Evolutionary conservation across 2,888 invertebrate species (phyloP), one percentile per base, ranked within the genome.

Genomic region (Palloptera scutellata): DNA sequence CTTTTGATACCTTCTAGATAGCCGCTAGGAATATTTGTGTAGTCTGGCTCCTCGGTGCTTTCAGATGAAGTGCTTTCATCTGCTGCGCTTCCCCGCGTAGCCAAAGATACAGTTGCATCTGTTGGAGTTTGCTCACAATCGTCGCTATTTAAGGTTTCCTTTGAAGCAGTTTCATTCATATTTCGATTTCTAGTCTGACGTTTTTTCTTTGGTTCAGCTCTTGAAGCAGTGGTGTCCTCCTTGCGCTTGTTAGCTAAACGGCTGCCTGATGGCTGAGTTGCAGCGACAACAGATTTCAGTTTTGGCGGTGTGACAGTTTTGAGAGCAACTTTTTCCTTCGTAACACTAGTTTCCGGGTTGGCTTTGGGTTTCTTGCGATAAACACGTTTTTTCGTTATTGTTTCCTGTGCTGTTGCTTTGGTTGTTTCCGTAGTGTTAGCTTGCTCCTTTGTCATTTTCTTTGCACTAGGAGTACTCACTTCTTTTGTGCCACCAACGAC

Each of bases 1-100:
- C 78, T 78, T 40, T 73, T 74, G 43, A 81, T 76, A 42, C 75
- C 76, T 30, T 73, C 75, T 13, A 84, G 67, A 10, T 67, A 69
- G 0, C 82, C 82, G 45, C 70, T 73, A 1, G 77, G 73, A 41
- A 83, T 73, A 41, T 70, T 72, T n/a, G 68, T 65, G 52, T 72
- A 74, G 55, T 41, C 5, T 43, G 45, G 59, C 11, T 19, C 13
- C 11, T 40, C 41, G 5, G 59, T 40, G 11, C 19, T 19, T 59
- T 41, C n/a, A 1, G 59, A 19, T 15, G 59, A 41, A 2, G 59
- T 20, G 9, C 5, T 58, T 58, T 11, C 59, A 43, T 42, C 59
- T 13, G 1, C 42, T 43, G 12, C 59, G 30, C 20, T 51, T 54
- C 8, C 20, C 15, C 11, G 6, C 30, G 51, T 12, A 42, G 30